Evolutionary conservation across 2,888 invertebrate species (phyloP).

Genomic region (Caenorhabditis sp.): DNA sequence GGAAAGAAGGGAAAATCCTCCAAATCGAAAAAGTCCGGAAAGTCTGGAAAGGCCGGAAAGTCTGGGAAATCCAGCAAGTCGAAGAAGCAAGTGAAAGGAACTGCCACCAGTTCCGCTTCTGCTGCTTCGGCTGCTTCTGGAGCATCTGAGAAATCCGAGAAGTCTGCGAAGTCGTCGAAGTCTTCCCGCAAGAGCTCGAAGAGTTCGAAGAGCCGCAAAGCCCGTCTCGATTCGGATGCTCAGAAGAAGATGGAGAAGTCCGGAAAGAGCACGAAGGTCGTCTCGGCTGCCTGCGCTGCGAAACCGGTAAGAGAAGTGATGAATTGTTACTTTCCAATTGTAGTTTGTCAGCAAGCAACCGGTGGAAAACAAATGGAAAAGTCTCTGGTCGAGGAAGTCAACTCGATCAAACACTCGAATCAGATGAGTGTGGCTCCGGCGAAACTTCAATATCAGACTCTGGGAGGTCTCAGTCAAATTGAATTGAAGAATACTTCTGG

Average conservation of each 20-base stretch:
- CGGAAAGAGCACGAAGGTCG: constrained; percentile 13
- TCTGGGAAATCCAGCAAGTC: constrained; percentile 47
- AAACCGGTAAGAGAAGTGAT: constrained; percentile 27
- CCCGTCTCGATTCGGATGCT: constrained; percentile 48
- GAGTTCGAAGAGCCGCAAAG: constrained; percentile 30
- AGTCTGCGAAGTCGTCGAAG: constrained; percentile 12
- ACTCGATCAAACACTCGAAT: constrained; percentile 53
- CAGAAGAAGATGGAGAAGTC: constrained; percentile 52
- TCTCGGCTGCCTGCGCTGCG: background rate
- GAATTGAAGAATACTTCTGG: constrained; percentile 59
- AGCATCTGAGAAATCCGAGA: constrained; percentile 6
- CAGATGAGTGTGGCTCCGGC: constrained; percentile 48
- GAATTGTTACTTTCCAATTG: constrained; percentile 18
- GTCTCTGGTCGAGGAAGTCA: constrained; percentile 38
- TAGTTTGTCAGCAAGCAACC: constrained; percentile 32
- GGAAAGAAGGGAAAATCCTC: constrained; percentile 24
- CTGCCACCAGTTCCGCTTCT: constrained; percentile 9
- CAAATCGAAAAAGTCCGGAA: constrained; percentile 21
- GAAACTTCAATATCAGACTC: constrained; percentile 44
- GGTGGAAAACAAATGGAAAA: constrained; percentile 10
- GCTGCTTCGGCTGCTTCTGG: constrained; percentile 20
- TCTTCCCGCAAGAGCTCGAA: constrained; percentile 13
- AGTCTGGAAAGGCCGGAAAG: constrained; percentile 42
- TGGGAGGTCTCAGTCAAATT: constrained; percentile 54
- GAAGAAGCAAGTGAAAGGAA: constrained; percentile 36